Evolutionary conservation across 2,888 invertebrate genomes (phyloP), one percentile per base, ranked within the genome.

Genomic region (Helleia helle): DNA sequence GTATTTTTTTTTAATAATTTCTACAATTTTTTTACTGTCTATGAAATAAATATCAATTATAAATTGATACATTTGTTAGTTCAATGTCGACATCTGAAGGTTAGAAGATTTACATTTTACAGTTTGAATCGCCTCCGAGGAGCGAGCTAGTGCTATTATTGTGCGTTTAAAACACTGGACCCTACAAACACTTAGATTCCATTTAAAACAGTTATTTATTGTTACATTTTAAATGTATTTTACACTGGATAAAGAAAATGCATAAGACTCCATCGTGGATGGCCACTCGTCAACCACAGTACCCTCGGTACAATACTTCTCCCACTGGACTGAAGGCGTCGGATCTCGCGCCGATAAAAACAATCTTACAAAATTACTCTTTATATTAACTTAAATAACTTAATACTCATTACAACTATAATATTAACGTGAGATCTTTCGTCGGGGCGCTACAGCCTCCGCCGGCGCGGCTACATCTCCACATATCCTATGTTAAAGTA

Each of bases 301-400:
- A 70, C 68, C 51, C 66, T 70, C 62, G 65, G 68, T 70, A 70
- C 68, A 62, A 62, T 57, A 62, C 58, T 41, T 54, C 64, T 49
- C 58, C 65, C 73, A 71, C 75, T 71, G 74, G 72, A 70, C 71
- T 66, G 60, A 44, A 50, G 50, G 45, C 68, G 69, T 70, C 52
- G 61, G 65, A 50, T 58, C 47, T 62, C 64, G 65, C 67, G 61
- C 61, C 69, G 67, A 71, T 71, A 56, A 72, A 75, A 80, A 79
- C 79, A 71, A 76, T 72, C 76, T 79, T 80, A 79, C 79, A 79
- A 80, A 69, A 72, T 72, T 79, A 76, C 77, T 75, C 68, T 75
- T 74, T 77, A 76, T 79, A 71, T 80, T 80, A 80, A 83, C 83
- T 83, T 83, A 84, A 80, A 84, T 84, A 83, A 84, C 83, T 83